phyloP scores from a whole-genome alignment of 2,113 vertebrate genomes.

The Callaeas wilsoni region DNA sequence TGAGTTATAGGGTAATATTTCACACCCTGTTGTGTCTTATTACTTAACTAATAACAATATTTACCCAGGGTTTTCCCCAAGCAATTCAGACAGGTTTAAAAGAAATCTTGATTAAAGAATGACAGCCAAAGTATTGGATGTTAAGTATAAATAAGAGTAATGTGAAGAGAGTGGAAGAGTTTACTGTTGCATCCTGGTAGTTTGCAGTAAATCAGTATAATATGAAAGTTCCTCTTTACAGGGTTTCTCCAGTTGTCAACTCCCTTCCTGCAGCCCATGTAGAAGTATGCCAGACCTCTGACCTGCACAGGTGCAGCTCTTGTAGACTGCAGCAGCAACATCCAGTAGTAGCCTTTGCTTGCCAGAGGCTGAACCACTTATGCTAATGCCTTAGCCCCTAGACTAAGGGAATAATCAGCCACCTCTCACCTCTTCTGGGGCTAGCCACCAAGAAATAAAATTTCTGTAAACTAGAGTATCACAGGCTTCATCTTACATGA shows the following conservation, averaged over 20 bases:
- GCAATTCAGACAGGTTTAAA: slow-evolving; percentile 58
- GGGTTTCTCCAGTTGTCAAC: not conserved
- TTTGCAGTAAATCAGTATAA: slow-evolving; percentile 66
- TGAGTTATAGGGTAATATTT: slow-evolving; percentile 69
- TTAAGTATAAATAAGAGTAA: slow-evolving; percentile 74
- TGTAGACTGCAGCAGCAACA: not conserved
- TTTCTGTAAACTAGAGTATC: not conserved
- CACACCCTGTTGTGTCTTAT: slow-evolving; percentile 68
- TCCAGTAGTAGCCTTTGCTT: fast-evolving
- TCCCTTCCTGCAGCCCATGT: not conserved
- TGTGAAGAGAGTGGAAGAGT: slow-evolving; percentile 62
- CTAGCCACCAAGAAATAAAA: not conserved
- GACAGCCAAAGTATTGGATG: slow-evolving; percentile 68
- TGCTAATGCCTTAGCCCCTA: not conserved
- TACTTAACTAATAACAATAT: slow-evolving; percentile 74
- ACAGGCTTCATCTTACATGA: not conserved
- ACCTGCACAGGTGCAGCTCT: not conserved
- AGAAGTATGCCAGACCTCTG: not conserved
- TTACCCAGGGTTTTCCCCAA: slow-evolving; percentile 66
- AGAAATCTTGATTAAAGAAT: slow-evolving; percentile 74
- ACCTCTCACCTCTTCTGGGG: not conserved
- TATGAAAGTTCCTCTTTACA: slow-evolving; percentile 41
- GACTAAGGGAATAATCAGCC: not conserved
- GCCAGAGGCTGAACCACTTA: not conserved
- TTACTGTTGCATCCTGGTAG: slow-evolving; percentile 59